Evolutionary conservation across 2,888 invertebrate species (phyloP), one percentile per base, ranked within the genome.

Genomic region (Megastigmus dorsalis): DNA sequence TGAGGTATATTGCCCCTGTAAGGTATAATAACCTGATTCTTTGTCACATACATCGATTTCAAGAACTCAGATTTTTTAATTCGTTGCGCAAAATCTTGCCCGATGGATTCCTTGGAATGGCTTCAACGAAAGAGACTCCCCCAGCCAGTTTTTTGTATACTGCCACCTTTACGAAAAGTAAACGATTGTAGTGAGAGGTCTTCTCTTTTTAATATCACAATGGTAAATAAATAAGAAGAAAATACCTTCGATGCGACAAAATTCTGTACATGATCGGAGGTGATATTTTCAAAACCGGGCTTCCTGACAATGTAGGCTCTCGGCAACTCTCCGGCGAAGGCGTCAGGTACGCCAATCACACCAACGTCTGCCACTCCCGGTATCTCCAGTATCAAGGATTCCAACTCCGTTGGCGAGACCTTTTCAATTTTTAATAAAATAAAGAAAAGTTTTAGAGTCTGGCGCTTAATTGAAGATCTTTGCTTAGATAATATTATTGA

Each of bases 331-430:
- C 95, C 95, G 0, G 93, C 92, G 23, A 91, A 83, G 0, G 91
- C 89, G 82, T 95, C 92, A 0, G 93, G 92, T 20, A 94, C 89
- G 0, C 95, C 95, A 9, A 95, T 92, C 0, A 95, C 95, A 0
- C 95, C 95, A 0, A 92, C 94, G 84, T 95, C 95, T 0, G 91
- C 91, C 10, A 96, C 92, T 73, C 91, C 92, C 0, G 93, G 91
- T 77, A 92, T 90, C 83, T 93, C 92, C 85, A 94, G 90, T 48
- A 96, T 90, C 5, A 95, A 85, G 79, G 92, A 93, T 88, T 96
- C 96, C 72, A 96, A 87, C 88, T 96, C 96, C 1, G 95, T 95
- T 23, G 96, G 96, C 0, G 96, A 94, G 30, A 96, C 95, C 94
- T 95, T 9, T 50, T 28, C n/a, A 43, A 62, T 30, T n/a, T n/a